Percentiles rank a stretch among this genome's conserved stretches.
Evolutionary conservation across 2,113 vertebrate genomes (phyloP).

Genomic region (Microtus oregoni): DNA sequence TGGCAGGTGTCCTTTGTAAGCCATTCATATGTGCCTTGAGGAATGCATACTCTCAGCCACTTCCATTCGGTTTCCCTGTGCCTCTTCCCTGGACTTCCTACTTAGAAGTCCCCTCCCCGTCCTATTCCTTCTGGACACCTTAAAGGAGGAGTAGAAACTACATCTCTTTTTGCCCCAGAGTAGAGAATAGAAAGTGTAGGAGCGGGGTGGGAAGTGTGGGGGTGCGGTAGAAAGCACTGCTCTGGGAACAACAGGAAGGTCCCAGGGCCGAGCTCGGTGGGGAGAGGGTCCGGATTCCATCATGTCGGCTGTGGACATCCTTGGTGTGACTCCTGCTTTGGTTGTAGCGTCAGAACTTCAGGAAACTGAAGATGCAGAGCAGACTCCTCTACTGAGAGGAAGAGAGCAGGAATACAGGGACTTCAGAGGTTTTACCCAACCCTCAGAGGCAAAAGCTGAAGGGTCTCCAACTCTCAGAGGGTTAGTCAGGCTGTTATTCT

Average conservation of each 20-base stretch:
- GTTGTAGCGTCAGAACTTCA: background rate
- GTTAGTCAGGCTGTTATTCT: background rate
- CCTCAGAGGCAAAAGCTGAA: background rate
- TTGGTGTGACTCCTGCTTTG: background rate
- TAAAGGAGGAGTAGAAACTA: background rate
- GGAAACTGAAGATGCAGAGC: background rate
- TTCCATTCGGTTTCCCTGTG: background rate
- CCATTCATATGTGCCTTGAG: background rate
- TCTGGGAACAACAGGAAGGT: background rate
- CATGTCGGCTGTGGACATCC: background rate
- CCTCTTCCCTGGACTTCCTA: background rate
- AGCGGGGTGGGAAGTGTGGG: too few relatives aligned
- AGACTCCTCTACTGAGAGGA: background rate
- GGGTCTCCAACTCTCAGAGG: background rate
- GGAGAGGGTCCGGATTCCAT: background rate
- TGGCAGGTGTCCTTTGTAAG: background rate
- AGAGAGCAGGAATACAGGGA: background rate
- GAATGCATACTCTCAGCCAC: accelerated
- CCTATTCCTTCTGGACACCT: background rate
- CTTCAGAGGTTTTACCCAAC: background rate
- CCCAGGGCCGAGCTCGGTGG: background rate
- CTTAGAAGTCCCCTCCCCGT: background rate
- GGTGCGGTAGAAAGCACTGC: background rate
- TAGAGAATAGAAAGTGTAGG: background rate
- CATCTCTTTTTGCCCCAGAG: background rate